A percentile compares a stretch with the other conserved stretches of the same genome.
phyloP scores from a whole-genome alignment of 2,797 vertebrate genomes.

The Prionace glauca region DNA sequence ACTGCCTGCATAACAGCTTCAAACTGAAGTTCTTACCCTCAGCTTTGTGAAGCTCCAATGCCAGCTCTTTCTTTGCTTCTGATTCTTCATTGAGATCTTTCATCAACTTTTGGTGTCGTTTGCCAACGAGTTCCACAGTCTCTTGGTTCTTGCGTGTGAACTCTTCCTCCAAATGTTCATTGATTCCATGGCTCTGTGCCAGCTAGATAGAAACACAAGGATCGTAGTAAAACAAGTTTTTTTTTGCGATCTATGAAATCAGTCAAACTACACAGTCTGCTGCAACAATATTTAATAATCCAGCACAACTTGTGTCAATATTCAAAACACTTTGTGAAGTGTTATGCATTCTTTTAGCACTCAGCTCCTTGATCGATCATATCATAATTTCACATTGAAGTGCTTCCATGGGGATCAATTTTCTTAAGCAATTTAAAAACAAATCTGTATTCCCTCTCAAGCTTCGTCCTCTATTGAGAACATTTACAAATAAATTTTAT shows the following conservation, averaged over 20 bases:
- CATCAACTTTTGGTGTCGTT: slow-evolving; percentile 71
- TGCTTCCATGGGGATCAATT: neutral
- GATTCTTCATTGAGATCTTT: slow-evolving; percentile 72
- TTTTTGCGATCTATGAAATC: neutral
- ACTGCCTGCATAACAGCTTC: neutral
- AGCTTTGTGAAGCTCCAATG: slow-evolving; percentile 78
- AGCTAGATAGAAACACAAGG: slow-evolving; percentile 55
- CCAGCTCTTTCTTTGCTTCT: slow-evolving; percentile 64
- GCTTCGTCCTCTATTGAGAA: neutral
- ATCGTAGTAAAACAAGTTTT: neutral
- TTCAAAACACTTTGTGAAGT: neutral
- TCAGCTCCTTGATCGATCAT: neutral
- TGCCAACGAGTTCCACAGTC: slow-evolving; percentile 59
- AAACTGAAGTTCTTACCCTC: slow-evolving; percentile 63
- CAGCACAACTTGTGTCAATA: neutral
- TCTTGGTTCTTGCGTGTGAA: slow-evolving; percentile 67
- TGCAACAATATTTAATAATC: neutral
- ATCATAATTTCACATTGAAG: neutral
- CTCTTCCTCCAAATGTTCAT: slow-evolving; percentile 66
- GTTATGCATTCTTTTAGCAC: neutral
- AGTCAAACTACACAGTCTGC: neutral
- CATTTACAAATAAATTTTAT: neutral
- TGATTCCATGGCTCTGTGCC: slow-evolving; percentile 70
- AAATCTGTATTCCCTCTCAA: neutral
- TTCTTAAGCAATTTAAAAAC: neutral